A percentile compares a stretch with the other conserved stretches of the same genome.
Conservation (phyloP, 2,797 vertebrate genomes). For the Schizopygopsis malacanthus region DNA sequence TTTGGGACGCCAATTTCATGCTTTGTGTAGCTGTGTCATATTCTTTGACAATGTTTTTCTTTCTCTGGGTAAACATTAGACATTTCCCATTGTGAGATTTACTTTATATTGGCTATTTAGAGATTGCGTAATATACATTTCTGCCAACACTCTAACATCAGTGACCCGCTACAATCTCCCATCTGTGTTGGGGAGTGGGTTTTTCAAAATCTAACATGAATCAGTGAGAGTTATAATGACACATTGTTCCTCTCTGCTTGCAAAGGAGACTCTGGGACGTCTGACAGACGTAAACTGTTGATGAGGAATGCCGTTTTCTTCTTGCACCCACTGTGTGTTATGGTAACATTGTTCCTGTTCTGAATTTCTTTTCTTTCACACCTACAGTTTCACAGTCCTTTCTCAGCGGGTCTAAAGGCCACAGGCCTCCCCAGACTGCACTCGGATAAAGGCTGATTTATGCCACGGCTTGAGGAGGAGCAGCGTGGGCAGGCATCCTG, state of each 20-base stretch:
- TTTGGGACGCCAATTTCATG: slow-evolving; percentile 17
- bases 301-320: slow-evolving; percentile 71
- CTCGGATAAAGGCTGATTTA: slow-evolving; percentile 58
- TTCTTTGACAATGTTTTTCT: slow-evolving; percentile 12
- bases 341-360: slow-evolving; percentile 68
- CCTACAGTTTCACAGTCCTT: slow-evolving; percentile 70
- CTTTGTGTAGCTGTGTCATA: slow-evolving; percentile 8
- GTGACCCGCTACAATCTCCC: neutral
- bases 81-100: neutral
- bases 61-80: slow-evolving; percentile 1
- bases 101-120: slow-evolving; percentile 11
- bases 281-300: slow-evolving; percentile 47
- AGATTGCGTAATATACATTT: neutral
- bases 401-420: slow-evolving; percentile 72
- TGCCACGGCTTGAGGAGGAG: slow-evolving; percentile 39
- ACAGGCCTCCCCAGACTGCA: slow-evolving; percentile 35
- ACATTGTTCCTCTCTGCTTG: slow-evolving; percentile 45
- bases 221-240: slow-evolving; percentile 40
- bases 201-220: slow-evolving; percentile 19
- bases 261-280: slow-evolving; percentile 54
- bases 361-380: slow-evolving; percentile 70
- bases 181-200: slow-evolving; percentile 15
- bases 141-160: neutral
- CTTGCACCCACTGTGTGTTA: slow-evolving; percentile 67
- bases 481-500: slow-evolving; percentile 40